These are phyloP conservation scores for Phaetusa simplex DNA, from an alignment of 2,113 vertebrate genomes.

Conservation along the genomic window DNA sequence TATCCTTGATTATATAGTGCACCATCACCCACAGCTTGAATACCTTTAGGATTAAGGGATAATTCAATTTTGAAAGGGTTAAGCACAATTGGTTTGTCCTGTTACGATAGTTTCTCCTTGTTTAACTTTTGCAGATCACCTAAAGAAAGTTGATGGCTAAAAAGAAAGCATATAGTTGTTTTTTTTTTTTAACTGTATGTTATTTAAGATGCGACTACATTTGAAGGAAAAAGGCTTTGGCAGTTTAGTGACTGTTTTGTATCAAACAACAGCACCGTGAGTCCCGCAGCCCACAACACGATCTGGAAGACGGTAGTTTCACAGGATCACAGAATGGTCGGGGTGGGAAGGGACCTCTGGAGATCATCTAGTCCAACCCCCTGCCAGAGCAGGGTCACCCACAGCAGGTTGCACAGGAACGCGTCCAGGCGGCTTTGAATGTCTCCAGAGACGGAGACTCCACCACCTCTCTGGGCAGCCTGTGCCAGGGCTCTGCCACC, in stretches of 20 bases:
- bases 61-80: background rate
- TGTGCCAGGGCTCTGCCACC: no score
- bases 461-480: no score
- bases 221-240: background rate
- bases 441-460: no score
- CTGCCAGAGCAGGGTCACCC: no score
- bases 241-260: background rate
- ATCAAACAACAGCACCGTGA: background rate
- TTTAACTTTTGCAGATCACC: background rate
- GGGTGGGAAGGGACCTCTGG: no score
- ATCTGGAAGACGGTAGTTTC: background rate
- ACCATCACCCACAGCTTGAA: background rate
- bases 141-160: background rate
- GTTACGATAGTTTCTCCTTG: background rate
- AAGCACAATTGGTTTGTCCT: background rate
- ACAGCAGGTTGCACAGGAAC: no score
- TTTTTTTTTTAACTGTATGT: background rate
- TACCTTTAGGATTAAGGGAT: background rate
- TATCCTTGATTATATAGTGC: background rate
- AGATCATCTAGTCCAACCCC: no score
- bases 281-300: background rate
- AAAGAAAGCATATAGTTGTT: background rate
- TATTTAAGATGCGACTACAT: background rate
- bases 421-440: no score
- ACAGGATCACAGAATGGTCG: no score